Conservation (phyloP, 1,140 invertebrate species). For the Halyomorpha halys region DNA sequence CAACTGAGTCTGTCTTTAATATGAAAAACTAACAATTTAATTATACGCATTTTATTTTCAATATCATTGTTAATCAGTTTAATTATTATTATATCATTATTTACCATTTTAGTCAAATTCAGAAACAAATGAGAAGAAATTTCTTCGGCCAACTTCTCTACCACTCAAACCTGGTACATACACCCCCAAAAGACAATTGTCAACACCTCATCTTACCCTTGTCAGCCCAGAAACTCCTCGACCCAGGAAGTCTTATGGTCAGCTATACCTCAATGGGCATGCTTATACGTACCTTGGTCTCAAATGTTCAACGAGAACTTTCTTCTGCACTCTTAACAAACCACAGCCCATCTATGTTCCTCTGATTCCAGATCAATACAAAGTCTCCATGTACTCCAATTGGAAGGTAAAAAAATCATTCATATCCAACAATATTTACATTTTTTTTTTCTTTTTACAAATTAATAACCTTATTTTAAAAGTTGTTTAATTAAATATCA, state of each 20-base stretch:
- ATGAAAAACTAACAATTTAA: no score
- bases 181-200: constrained; percentile 62
- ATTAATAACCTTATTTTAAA: neutral
- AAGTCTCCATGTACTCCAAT: constrained; percentile 95
- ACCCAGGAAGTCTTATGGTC: constrained; percentile 75
- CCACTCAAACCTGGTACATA: constrained; percentile 72
- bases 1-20: no score
- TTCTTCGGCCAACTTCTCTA: constrained; percentile 64
- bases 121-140: constrained; percentile 40
- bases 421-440: neutral
- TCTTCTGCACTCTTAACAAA: constrained; percentile 85
- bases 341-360: constrained; percentile 89
- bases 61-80: no score
- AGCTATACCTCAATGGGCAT: constrained; percentile 78
- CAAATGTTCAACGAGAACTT: constrained; percentile 79
- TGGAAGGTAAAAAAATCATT: constrained; percentile 56
- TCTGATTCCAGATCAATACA: constrained; percentile 65
- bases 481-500: neutral
- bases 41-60: no score
- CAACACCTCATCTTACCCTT: constrained; percentile 61
- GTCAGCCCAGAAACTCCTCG: constrained; percentile 84
- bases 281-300: constrained; percentile 85
- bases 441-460: no score
- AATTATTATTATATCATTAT: no score
- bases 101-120: neutral